Conservation (phyloP, 2,888 invertebrate species). For the Drosophila austrosaltans region DNA sequence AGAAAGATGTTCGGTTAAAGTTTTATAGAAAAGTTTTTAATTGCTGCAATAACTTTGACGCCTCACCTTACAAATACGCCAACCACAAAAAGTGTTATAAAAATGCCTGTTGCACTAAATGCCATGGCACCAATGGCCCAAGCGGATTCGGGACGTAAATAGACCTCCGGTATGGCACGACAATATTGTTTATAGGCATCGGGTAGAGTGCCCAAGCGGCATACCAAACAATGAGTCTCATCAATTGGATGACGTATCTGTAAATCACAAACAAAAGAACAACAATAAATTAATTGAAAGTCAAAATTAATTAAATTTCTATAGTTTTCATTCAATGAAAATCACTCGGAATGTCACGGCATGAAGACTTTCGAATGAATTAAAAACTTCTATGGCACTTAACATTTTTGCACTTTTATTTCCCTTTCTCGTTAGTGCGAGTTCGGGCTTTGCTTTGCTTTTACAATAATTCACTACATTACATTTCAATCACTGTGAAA, state of each 20-base stretch:
- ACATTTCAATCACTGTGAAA: constrained; percentile 67
- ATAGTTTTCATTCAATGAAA: constrained; percentile 16
- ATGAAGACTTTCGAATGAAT: too few relatives aligned
- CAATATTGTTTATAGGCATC: constrained; percentile 90
- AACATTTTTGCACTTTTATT: constrained; percentile 18
- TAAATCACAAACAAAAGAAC: constrained; percentile 3
- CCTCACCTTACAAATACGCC: constrained; percentile 89
- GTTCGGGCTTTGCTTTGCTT: constrained; percentile 21
- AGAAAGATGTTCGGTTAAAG: constrained; percentile 18
- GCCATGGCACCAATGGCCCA: constrained; percentile 98
- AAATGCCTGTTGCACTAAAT: constrained; percentile 92
- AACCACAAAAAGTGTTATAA: constrained; percentile 91
- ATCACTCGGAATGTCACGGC: too few relatives aligned
- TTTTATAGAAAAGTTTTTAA: constrained; percentile 44
- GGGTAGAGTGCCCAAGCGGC: constrained; percentile 93
- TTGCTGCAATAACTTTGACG: constrained; percentile 30
- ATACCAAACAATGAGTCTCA: constrained; percentile 93
- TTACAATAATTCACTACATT: constrained; percentile 57
- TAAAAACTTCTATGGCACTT: not conserved
- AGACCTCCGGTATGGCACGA: constrained; percentile 91
- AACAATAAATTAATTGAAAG: constrained; percentile 14
- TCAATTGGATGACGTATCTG: constrained; percentile 92
- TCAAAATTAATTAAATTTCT: constrained; percentile 41
- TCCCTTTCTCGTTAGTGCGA: not conserved
- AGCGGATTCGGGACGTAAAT: constrained; percentile 91